A percentile compares a stretch with the other conserved stretches of the same genome.
Conservation (phyloP, 2,797 vertebrate genomes). For the Aeoliscus strigatus region DNA sequence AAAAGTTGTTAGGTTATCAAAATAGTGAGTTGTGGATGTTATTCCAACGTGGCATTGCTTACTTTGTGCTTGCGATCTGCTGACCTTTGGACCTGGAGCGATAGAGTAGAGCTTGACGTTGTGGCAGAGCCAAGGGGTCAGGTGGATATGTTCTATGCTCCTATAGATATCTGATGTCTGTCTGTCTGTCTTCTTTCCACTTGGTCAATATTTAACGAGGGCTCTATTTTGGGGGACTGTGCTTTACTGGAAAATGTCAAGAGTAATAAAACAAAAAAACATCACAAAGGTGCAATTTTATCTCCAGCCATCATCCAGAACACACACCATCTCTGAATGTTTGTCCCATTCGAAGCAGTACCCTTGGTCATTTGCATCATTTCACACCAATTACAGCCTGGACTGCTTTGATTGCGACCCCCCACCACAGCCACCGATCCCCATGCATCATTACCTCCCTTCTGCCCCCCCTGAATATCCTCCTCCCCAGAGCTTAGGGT, state of each 20-base stretch:
- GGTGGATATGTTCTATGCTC: conserved; percentile 22
- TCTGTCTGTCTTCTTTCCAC: conserved; percentile 1
- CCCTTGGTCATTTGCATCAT: conserved; percentile 53
- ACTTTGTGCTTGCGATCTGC: conserved; percentile 34
- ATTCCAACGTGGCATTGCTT: conserved; percentile 3
- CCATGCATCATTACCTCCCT: conserved; percentile 36
- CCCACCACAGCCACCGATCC: too few relatives aligned
- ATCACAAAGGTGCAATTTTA: conserved; percentile 24
- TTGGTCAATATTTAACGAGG: conserved; percentile 51
- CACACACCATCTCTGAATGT: conserved; percentile 15
- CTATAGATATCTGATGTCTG: conserved; percentile 11
- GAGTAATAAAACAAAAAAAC: conserved; percentile 4
- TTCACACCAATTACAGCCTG: conserved; percentile 50
- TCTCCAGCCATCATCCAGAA: background rate
- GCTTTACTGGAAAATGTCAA: conserved; percentile 5
- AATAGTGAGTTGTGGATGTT: background rate
- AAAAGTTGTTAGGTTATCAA: too few relatives aligned
- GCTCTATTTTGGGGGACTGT: conserved; percentile 30
- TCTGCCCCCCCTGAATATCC: conserved; percentile 8
- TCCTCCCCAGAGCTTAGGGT: conserved; percentile 52
- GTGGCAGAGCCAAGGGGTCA: conserved; percentile 46
- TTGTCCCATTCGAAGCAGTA: conserved; percentile 22
- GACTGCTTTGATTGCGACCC: conserved; percentile 32
- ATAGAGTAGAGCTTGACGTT: conserved; percentile 31
- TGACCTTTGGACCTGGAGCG: conserved; percentile 60